Conservation (phyloP, 23 tunicate species). For the Aplidium turbinatum region DNA sequence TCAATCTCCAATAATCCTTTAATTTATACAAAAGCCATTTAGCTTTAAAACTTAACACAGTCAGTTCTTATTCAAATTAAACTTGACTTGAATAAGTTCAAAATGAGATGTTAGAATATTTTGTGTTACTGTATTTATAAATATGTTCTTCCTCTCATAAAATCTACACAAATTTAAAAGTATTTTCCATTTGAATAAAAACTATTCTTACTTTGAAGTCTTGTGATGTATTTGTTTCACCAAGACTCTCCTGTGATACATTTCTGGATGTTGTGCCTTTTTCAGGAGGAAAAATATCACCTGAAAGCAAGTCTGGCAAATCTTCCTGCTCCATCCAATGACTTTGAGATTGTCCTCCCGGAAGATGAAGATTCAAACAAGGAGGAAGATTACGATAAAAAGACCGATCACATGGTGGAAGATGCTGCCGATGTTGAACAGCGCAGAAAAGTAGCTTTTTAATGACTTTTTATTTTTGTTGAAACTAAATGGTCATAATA, state of each 20-base stretch:
- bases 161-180: not conserved
- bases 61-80: too few relatives aligned
- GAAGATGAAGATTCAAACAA: conserved; percentile 53
- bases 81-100: too few relatives aligned
- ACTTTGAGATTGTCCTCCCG: conserved; percentile 96
- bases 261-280: not conserved
- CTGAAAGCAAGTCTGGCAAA: conserved; percentile 55
- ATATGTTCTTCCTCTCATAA: not conserved
- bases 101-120: too few relatives aligned
- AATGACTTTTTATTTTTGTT: too few relatives aligned
- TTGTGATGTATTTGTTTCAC: not conserved
- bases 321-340: conserved; percentile 80
- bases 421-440: conserved; percentile 93
- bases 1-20: too few relatives aligned
- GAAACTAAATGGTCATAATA: too few relatives aligned
- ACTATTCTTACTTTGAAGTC: not conserved
- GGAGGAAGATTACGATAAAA: conserved; percentile 30
- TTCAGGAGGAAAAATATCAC: conserved; percentile 51
- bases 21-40: too few relatives aligned
- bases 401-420: conserved; percentile 43
- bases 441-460: conserved; percentile 46
- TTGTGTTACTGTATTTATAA: too few relatives aligned
- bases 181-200: too few relatives aligned
- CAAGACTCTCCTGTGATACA: not conserved
- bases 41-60: too few relatives aligned